Evolutionary conservation across 2,113 vertebrate genomes (phyloP).

Genomic region (Nerophis ophidion): DNA sequence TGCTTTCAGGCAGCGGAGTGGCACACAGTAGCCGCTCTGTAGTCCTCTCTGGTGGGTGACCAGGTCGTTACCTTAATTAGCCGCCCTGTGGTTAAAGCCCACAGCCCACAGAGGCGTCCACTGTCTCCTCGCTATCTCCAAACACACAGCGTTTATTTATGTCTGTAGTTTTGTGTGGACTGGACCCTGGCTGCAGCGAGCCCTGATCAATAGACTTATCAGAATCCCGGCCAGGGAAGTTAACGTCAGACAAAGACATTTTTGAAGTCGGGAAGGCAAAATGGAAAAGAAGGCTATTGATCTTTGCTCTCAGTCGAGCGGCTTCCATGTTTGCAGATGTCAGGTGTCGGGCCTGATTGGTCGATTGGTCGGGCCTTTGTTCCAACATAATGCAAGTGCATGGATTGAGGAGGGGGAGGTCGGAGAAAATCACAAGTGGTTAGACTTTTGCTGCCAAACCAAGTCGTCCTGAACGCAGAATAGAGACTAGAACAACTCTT

Average conservation of each 20-base stretch:
- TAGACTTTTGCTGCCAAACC: constrained; percentile 38
- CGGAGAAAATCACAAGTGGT: constrained; percentile 44
- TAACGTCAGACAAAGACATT: constrained; percentile 31
- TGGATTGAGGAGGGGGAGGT: constrained; percentile 58
- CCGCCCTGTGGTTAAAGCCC: constrained; percentile 42
- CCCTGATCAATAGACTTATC: constrained; percentile 54
- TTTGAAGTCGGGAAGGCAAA: constrained; percentile 10
- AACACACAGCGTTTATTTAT: constrained; percentile 42
- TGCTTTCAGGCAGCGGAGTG: constrained; percentile 23
- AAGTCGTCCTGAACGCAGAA: constrained; percentile 12
- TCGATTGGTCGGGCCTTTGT: constrained; percentile 44
- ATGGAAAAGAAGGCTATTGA: constrained; percentile 45
- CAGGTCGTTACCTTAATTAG: constrained; percentile 31
- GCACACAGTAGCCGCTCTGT: constrained; percentile 53
- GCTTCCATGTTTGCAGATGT: constrained; percentile 69
- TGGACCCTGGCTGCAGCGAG: constrained; percentile 6
- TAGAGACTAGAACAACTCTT: constrained; percentile 17
- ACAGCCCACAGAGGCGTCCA: constrained; percentile 44
- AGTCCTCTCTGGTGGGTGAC: constrained; percentile 51
- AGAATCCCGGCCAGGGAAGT: constrained; percentile 16
- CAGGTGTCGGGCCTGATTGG: constrained; percentile 68
- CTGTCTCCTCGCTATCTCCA: constrained; percentile 48
- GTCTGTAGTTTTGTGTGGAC: constrained; percentile 33
- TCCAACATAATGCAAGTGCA: constrained; percentile 61
- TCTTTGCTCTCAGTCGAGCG: constrained; percentile 59